phyloP scores from a whole-genome alignment of 2,888 invertebrate genomes.

The Julus scanicus region DNA sequence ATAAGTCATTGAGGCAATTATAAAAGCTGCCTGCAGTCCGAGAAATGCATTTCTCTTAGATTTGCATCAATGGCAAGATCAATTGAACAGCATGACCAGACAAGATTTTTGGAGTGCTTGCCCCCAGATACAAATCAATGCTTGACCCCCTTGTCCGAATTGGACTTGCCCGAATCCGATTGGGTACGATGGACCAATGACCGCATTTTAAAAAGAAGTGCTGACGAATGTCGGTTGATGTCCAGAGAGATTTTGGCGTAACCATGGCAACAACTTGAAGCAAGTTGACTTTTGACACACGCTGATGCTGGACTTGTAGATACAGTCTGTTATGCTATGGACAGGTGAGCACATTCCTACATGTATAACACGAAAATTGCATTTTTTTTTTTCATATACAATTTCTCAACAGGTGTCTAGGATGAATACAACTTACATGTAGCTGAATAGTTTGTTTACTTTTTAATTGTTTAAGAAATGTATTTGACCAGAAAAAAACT shows the following conservation, averaged over 20 bases:
- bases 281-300: too few species aligned
- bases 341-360: too few species aligned
- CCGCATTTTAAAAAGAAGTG: not conserved
- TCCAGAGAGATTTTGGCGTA: too few species aligned
- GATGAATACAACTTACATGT: too few species aligned
- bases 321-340: not conserved
- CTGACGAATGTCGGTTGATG: too few species aligned
- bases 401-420: too few species aligned
- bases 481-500: too few species aligned
- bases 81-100: not conserved
- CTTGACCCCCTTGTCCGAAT: not conserved
- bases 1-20: slow-evolving; percentile 13
- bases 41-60: not conserved
- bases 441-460: too few species aligned
- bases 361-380: too few species aligned
- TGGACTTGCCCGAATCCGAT: not conserved
- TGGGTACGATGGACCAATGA: not conserved
- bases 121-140: not conserved
- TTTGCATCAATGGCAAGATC: slow-evolving; percentile 5
- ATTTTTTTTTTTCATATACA: too few species aligned
- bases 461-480: too few species aligned
- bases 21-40: not conserved
- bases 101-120: not conserved
- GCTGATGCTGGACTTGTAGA: not conserved
- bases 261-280: too few species aligned